Evolutionary conservation across 1,140 invertebrate species (phyloP), one percentile per base, ranked within the genome.

Genomic region (Atta texana): DNA sequence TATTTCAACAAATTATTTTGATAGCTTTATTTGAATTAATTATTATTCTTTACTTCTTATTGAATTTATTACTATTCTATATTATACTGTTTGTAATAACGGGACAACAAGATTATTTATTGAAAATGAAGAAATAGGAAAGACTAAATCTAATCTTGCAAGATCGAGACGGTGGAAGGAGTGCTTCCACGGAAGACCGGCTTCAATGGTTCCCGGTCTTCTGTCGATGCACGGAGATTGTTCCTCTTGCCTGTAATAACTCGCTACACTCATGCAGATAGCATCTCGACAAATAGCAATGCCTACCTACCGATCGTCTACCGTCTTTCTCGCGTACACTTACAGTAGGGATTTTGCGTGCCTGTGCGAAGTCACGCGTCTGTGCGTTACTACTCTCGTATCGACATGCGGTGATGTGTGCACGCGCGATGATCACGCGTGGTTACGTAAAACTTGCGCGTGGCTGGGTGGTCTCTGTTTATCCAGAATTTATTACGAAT

Each of bases 241-340:
- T 61, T 88, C 84, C 88, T 88, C 88, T 39, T 69, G 74, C 34
- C 88, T 84, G 76, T 92, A 90, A 92, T 92, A 92, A 91, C 91
- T 92, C 89, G 85, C 76, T 90, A 89, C 89, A 91, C 71, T 85
- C 85, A 92, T 87, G 85, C 87, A 91, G 91, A 92, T 90, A 92
- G 71, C 57, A 92, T 92, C 91, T 92, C 90, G 91, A 92, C 91
- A 92, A 92, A 91, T 92, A 92, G 91, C 91, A 90, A 91, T 89
- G 87, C 90, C 86, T 91, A 71, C 88, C 86, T 89, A 91, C 81
- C 86, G 90, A 88, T 90, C 82, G 84, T 89, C 87, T 86, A 88
- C 78, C 85, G 80, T 75, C 71, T 71, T 76, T 86, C 74, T 88
- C 55, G 61, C 69, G 76, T 39, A 53, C 69, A 66, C 28, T 61